Conservation (phyloP, 2,113 vertebrate genomes). For the Ciconia maguari region DNA sequence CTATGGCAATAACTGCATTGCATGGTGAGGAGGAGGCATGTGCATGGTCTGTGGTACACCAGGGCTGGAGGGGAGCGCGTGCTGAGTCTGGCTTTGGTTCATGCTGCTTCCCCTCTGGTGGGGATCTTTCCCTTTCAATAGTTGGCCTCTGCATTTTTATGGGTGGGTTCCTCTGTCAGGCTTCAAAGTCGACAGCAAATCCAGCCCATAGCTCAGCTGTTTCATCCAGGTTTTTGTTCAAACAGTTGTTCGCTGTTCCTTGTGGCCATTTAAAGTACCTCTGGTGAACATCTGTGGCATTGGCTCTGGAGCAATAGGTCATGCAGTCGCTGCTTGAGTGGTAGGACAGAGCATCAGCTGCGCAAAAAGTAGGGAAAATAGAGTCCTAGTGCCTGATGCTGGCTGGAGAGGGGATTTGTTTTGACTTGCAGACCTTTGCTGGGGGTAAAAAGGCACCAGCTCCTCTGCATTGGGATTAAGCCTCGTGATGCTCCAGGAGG, state of each 20-base stretch:
- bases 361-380: neutral
- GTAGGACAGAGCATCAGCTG: neutral
- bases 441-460: neutral
- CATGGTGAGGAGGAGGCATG: neutral
- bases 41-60: rapidly evolving
- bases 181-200: neutral
- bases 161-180: neutral
- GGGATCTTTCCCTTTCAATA: neutral
- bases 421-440: neutral
- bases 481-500: neutral
- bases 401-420: neutral
- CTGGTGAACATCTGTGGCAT: neutral
- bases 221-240: neutral
- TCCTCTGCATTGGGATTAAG: neutral
- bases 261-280: neutral
- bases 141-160: neutral
- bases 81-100: neutral
- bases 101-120: neutral
- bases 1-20: neutral
- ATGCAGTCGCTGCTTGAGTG: neutral
- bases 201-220: neutral
- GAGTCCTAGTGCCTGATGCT: neutral
- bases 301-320: neutral
- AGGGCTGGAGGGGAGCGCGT: neutral
- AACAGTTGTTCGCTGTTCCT: neutral